Conservation (phyloP, 2,888 invertebrate species). For the Orthosia cruda region DNA sequence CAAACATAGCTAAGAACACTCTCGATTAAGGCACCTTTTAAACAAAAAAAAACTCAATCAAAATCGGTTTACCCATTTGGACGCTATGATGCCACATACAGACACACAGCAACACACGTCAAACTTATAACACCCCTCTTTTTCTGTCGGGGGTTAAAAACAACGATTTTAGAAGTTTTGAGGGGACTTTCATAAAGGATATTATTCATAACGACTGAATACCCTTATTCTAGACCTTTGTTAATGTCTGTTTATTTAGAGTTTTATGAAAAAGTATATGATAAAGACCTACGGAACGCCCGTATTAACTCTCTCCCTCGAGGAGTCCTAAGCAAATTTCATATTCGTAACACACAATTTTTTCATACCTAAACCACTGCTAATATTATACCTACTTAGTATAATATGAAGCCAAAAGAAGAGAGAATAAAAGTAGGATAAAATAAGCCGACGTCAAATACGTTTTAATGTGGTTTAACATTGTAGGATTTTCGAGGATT, state of each 20-base stretch:
- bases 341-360: constrained; percentile 7
- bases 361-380: constrained; percentile 7
- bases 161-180: background rate
- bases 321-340: too few species aligned
- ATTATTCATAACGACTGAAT: background rate
- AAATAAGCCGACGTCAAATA: constrained; percentile 39
- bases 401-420: constrained; percentile 4
- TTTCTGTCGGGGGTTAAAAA: too few species aligned
- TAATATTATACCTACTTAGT: constrained; percentile 7
- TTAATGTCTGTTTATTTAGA: background rate
- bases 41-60: too few species aligned
- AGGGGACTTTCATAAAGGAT: background rate
- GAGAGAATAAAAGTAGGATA: constrained; percentile 5
- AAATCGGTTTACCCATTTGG: too few species aligned
- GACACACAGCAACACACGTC: too few species aligned
- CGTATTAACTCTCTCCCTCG: background rate
- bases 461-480: constrained; percentile 33
- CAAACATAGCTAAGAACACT: too few species aligned
- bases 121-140: too few species aligned
- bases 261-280: background rate
- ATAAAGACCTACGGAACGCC: background rate
- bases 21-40: too few species aligned
- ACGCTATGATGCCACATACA: too few species aligned
- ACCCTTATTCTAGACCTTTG: too few species aligned
- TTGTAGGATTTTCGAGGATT: constrained; percentile 18